Percentiles rank a stretch among this genome's conserved stretches.
Conservation (phyloP, 2,888 invertebrate genomes). For the Halictus ligatus region DNA sequence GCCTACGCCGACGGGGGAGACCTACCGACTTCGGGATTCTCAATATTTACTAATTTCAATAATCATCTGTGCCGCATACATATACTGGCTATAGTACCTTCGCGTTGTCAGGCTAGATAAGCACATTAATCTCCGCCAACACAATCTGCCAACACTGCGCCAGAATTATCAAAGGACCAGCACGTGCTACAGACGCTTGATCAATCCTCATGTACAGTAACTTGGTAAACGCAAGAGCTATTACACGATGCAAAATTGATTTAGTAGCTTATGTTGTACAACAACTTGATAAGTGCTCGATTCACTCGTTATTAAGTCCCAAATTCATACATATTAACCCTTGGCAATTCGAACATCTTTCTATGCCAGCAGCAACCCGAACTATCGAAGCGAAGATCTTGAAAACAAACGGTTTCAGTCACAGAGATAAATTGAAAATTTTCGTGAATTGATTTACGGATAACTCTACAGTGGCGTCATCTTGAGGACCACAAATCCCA, state of each 20-base stretch:
- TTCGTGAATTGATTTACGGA: no score
- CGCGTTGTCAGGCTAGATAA: not conserved
- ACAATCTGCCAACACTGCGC: not conserved
- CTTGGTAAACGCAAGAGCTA: not conserved
- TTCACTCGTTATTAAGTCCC: not conserved
- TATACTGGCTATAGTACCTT: not conserved
- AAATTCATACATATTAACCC: not conserved
- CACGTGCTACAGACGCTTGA: not conserved
- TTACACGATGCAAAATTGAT: conserved; percentile 1
- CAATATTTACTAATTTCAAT: not conserved
- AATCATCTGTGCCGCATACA: not conserved
- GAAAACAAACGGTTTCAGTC: not conserved
- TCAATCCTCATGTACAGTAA: not conserved
- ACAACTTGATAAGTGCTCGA: not conserved
- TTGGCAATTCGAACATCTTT: not conserved
- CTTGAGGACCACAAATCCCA: no score
- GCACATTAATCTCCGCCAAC: not conserved
- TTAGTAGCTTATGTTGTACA: not conserved
- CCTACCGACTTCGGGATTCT: not conserved
- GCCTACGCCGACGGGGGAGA: not conserved
- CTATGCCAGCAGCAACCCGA: not conserved
- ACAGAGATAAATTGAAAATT: not conserved
- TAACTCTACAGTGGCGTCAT: no score
- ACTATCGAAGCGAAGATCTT: not conserved
- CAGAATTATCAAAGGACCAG: not conserved